phyloP scores from a whole-genome alignment of 2,113 vertebrate genomes.

The Podilymbus podiceps region DNA sequence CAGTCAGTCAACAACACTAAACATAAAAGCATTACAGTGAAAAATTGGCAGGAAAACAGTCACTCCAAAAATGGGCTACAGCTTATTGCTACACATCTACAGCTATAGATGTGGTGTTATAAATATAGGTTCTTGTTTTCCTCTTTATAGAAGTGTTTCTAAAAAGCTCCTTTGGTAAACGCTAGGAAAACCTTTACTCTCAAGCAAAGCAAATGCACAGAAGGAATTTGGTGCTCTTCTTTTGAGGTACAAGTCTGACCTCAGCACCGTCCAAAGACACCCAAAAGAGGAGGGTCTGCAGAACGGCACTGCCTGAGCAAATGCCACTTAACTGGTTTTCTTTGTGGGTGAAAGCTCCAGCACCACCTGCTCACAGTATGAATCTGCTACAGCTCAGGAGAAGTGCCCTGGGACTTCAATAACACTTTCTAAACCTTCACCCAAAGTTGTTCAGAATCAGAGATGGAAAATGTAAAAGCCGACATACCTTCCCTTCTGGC shows the following conservation, averaged over 20 bases:
- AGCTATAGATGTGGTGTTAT: neutral
- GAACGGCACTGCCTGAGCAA: neutral
- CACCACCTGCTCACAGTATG: neutral
- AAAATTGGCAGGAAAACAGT: neutral
- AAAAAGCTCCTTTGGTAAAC: neutral
- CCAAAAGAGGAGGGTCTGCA: neutral
- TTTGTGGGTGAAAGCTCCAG: neutral
- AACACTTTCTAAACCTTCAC: neutral
- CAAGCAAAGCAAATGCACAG: neutral
- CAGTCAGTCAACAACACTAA: neutral
- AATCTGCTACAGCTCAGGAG: neutral
- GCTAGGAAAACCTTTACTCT: neutral
- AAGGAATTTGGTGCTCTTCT: neutral
- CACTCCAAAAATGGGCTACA: neutral
- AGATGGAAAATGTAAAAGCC: slow-evolving; percentile 18
- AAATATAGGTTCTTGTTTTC: neutral
- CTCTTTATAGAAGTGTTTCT: neutral
- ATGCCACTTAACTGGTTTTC: neutral
- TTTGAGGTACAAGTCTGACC: neutral
- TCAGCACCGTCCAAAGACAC: neutral
- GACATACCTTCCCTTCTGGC: slow-evolving; percentile 62
- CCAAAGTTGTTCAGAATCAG: neutral
- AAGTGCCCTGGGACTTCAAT: neutral
- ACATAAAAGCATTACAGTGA: neutral
- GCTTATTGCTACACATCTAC: neutral